Base-by-base conservation (phyloP, 2,797 vertebrate species). In the Syngnathus rostellatus region DNA sequence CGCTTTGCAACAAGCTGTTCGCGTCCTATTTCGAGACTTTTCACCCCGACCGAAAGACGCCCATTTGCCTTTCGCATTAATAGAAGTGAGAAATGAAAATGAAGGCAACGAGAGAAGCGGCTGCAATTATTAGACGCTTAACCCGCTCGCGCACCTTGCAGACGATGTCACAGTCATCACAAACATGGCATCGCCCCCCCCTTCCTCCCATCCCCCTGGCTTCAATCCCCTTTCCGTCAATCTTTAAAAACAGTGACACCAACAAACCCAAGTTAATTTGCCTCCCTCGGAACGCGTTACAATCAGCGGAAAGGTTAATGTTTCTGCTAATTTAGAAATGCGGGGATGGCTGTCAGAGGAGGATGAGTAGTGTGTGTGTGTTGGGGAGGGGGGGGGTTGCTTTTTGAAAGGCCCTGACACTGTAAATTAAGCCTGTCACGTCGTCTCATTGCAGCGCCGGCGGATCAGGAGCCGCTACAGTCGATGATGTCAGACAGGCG, bases 291-390 rank as follows among this genome's bases (percentile, higher is more conserved):
- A 89, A 90, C 82, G 73, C 68, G 86, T 89, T 89, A 89, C 82
- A 86, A 89, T 92, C 90, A 90, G 88, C 81, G 76, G 84, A 91
- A 92, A 91, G 91, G 89, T 92, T 92, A 91, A 92, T 91, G 89
- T 91, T 92, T 92, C 90, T 90, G 91, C 90, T 92, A 90, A 92
- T 92, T 92, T 91, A 89, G 87, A 89, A 92, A 92, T 88, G 90
- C 82, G 81, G 86, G 31, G 89, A 90, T 87, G 85, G 86, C 89
- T 92, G 91, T 92, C 91, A 89, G 84, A 57, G 25, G 55, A 57
- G 23, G 55, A 57, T 25, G 54, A 3, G 25, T 14, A 2, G 23
- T 23, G 21, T 25, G 1, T 1, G 82, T 23, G 21, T 25, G 1
- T 1, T 81, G 68, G 77, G 83, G n/a, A n/a, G n/a, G 23, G 86